These are phyloP conservation scores for Pholis gunnellus DNA, from an alignment of 2,113 vertebrate genomes.

Conservation along the genomic window DNA sequence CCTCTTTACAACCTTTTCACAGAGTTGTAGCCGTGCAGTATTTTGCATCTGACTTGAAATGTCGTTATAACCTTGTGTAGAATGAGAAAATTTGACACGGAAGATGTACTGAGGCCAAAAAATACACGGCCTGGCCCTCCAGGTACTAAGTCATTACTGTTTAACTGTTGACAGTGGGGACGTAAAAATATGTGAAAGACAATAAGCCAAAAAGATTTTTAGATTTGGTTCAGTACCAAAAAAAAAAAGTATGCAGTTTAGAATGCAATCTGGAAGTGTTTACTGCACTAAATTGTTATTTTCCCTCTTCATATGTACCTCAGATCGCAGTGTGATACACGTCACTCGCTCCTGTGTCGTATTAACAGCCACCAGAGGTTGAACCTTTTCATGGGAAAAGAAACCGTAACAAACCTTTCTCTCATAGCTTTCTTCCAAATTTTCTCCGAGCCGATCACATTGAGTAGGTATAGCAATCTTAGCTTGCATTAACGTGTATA, in stretches of 20 bases:
- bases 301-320: background rate
- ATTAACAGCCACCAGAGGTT: slow-evolving; percentile 32
- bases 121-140: slow-evolving; percentile 27
- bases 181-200: slow-evolving; percentile 38
- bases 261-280: slow-evolving; percentile 21
- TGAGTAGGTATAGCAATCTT: slow-evolving; percentile 25
- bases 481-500: slow-evolving; percentile 45
- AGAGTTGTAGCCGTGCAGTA: slow-evolving; percentile 66
- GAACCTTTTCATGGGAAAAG: slow-evolving; percentile 8
- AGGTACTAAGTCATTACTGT: slow-evolving; percentile 38
- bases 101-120: slow-evolving; percentile 20
- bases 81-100: slow-evolving; percentile 44
- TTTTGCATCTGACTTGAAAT: slow-evolving; percentile 61
- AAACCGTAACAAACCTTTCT: slow-evolving; percentile 11
- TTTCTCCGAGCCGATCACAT: slow-evolving; percentile 16
- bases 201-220: slow-evolving; percentile 37
- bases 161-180: slow-evolving; percentile 18
- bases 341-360: slow-evolving; percentile 8
- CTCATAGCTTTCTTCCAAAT: slow-evolving; percentile 31
- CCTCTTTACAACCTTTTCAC: slow-evolving; percentile 74
- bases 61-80: slow-evolving; percentile 56
- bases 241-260: slow-evolving; percentile 3
- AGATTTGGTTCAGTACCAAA: slow-evolving; percentile 2
- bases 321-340: background rate
- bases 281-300: slow-evolving; percentile 14